Evolutionary conservation across 2,888 invertebrate genomes (phyloP), one percentile per base, ranked within the genome.

Genomic region (Ennomos quercinarius): DNA sequence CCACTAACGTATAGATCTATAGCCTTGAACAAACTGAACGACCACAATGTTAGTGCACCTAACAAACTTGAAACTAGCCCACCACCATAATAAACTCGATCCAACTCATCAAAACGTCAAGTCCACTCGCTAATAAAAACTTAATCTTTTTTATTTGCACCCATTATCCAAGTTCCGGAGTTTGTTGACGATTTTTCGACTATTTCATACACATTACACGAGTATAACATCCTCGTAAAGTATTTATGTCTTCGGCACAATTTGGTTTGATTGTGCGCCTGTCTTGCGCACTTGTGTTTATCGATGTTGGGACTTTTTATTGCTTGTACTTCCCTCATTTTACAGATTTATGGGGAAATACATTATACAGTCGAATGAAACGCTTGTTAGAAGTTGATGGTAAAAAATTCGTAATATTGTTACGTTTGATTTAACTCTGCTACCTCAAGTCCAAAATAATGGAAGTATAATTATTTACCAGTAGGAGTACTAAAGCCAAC

Each of bases 161-260:
- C 8, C 57, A 46, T 38, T 17, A 41, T 9, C 10, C 11, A 38
- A 53, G 43, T 50, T 38, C 11, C 51, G 57, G 45, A 54, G 53
- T 61, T 65, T 61, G 53, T 62, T 58, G 64, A 53, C 65, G 51
- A 60, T 27, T 68, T 57, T 60, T 52, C 38, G 59, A 42, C 61
- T 55, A 66, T 68, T 68, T 53, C 63, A 58, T 68, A 60, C 63
- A 63, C 66, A 66, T 68, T 64, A 68, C 51, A 34, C 54, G 41
- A 50, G 36, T 53, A 67, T 71, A 74, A 68, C 62, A 66, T 61
- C 53, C 13, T 68, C 76, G 70, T 78, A 78, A 78, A 78, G 72
- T 76, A 75, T 78, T 78, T 76, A 78, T 68, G 74, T 66, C 68
- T 72, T 72, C 51, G 64, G 66, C 73, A 72, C 71, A 71, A 76